Conservation (phyloP, 2,888 invertebrate species). For the Pyrgus malvae region DNA sequence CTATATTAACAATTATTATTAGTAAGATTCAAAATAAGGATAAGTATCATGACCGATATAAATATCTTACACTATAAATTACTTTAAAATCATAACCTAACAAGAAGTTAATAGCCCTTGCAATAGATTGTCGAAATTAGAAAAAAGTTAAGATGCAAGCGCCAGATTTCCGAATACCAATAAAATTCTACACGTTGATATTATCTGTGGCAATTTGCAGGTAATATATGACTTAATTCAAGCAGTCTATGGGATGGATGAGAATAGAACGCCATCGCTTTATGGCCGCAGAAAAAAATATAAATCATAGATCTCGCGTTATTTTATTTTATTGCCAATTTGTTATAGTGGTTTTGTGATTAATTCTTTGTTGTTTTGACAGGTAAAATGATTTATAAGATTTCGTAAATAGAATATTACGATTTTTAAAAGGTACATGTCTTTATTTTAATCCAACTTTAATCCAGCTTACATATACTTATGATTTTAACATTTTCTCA, state of each 20-base stretch:
- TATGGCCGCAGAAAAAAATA: conserved; percentile 43
- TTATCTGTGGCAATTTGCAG: conserved; percentile 71
- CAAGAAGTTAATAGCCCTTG: conserved; percentile 1
- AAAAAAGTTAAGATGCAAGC: conserved; percentile 29
- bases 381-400: conserved; percentile 19
- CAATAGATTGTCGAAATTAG: conserved; percentile 18
- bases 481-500: no score
- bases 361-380: conserved; percentile 51
- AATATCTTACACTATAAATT: no score
- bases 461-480: no score
- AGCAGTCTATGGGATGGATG: conserved; percentile 35
- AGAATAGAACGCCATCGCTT: conserved; percentile 39
- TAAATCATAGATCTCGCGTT: conserved; percentile 51
- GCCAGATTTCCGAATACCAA: conserved; percentile 21
- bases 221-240: conserved; percentile 76
- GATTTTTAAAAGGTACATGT: no score
- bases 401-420: not conserved
- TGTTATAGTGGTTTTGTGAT: conserved; percentile 43
- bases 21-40: no score
- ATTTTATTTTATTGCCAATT: conserved; percentile 54
- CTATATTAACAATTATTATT: no score
- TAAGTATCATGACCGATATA: no score
- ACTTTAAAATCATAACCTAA: conserved; percentile 3
- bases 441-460: no score
- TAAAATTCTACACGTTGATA: conserved; percentile 47